Evolutionary conservation across 2,888 invertebrate genomes (phyloP), one percentile per base, ranked within the genome.

Genomic region (Drosophila ustulata): DNA sequence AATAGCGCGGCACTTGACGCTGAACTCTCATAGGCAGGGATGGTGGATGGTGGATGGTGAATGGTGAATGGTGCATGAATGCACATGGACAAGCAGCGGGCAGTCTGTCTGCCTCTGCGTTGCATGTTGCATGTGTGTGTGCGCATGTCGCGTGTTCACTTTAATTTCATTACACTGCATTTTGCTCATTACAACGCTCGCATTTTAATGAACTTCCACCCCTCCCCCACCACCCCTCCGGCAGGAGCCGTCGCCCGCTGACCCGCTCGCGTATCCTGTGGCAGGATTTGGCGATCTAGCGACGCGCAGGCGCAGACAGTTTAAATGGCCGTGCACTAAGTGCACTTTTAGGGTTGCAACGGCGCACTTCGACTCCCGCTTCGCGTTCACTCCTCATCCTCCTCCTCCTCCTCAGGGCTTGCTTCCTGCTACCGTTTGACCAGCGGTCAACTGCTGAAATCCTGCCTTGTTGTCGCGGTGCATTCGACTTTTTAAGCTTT

Each of bases 151-250:
- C 85, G 80, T 77, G 85, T 72, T 78, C 82, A 75, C 78, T 77
- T 85, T 86, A 88, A 86, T 86, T 86, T 85, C 77, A 86, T 86
- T 87, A 85, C 79, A 71, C 52, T 77, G 79, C 85, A 85, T 82
- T 81, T 82, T 69, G 67, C 66, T 67, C 75, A 80, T 82, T 84
- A 84, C 84, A 84, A 26, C 59, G 78, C 71, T 75, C 73, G 78
- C 76, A 78, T 87, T 85, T 84, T 83, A 83, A 83, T 83, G 86
- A 86, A 83, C 81, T 74, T 1, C 23, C 34, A 34, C n/a, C 52
- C 57, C 56, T n/a, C 6, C 6, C 3, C 45, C 6, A 18, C 53
- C 30, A 11, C 32, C n/a, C 11, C 45, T 9, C 43, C 13, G 45
- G 51, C 30, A 6, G 30, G 18, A 18, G n/a, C 23, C 45, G 37